These are phyloP conservation scores for Drosophila pachea DNA, from an alignment of 1,140 invertebrate genomes.

Conservation along the genomic window DNA sequence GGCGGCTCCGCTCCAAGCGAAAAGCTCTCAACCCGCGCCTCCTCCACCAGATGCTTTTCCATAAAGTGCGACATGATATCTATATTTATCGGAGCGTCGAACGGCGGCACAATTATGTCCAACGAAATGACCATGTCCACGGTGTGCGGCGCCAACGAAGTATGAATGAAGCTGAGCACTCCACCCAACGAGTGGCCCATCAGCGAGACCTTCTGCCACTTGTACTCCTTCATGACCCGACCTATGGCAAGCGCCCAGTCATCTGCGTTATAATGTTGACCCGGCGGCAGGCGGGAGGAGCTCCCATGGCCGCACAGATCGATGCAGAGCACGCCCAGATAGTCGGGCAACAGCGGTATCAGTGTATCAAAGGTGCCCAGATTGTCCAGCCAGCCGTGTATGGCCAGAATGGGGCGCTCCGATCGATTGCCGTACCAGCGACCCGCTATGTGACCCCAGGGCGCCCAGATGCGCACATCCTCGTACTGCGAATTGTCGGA, in stretches of 20 bases:
- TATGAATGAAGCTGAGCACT: slow-evolving; percentile 80
- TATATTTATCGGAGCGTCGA: neutral
- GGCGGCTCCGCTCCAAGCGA: slow-evolving; percentile 79
- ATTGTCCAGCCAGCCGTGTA: slow-evolving; percentile 89
- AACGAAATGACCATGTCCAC: slow-evolving; percentile 82
- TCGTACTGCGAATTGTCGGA: slow-evolving; percentile 61
- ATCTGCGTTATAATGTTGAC: slow-evolving; percentile 81
- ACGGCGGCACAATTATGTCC: slow-evolving; percentile 81
- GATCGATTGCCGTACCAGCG: slow-evolving; percentile 84
- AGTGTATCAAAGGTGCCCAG: slow-evolving; percentile 85
- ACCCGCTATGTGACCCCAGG: slow-evolving; percentile 83
- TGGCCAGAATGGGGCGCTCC: slow-evolving; percentile 82
- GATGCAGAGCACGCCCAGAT: slow-evolving; percentile 83
- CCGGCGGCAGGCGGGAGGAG: slow-evolving; percentile 83
- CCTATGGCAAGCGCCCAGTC: slow-evolving; percentile 81
- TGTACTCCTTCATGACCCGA: slow-evolving; percentile 82
- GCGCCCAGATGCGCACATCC: slow-evolving; percentile 82
- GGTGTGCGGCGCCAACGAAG: slow-evolving; percentile 81
- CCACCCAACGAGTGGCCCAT: slow-evolving; percentile 85
- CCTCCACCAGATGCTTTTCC: slow-evolving; percentile 54
- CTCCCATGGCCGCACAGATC: slow-evolving; percentile 87
- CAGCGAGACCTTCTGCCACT: slow-evolving; percentile 84
- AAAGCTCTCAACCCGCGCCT: slow-evolving; percentile 30
- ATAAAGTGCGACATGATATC: neutral
- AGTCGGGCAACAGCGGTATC: slow-evolving; percentile 81